Evolutionary conservation across 2,113 vertebrate species (phyloP), one percentile per base, ranked within the genome.

Genomic region (Gopherus evgoodei): DNA sequence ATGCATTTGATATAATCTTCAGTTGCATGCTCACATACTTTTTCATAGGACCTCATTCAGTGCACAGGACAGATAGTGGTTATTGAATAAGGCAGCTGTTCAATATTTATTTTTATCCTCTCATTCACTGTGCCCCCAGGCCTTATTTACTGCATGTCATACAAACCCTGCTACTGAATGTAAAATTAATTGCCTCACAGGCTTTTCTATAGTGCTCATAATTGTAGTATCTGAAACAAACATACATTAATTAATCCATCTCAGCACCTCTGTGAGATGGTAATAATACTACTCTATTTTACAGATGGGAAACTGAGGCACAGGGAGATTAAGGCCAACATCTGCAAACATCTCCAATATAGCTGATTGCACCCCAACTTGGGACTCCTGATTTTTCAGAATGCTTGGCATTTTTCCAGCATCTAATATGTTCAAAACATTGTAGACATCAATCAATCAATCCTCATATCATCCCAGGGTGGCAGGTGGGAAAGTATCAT

Each of bases 91-190:
- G 91, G 96, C 96, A 97, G 96, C 91, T 97, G 97, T 90, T 96
- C 93, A 52, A 87, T 96, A 96, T 97, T 96, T 96, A 97, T 96
- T 96, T 97, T 96, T 95, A 95, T 88, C 93, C 59, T 81, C 49
- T 95, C 95, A 81, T 88, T 95, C 92, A 88, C 93, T 83, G 87
- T 87, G 93, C 75, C 89, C 89, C 94, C 95, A 76, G 90, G 93
- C 62, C 78, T 91, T 93, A 96, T 95, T 95, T 96, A 86, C 93
- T 87, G n/a, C 87, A 91, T 72, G 0, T 3, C 90, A 83, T 94
- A 93, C 0, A 16, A 78, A 75, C 76, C 80, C 3, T 3, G 88
- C 57, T 95, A 96, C 93, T 84, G 95, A 96, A 93, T 90, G 88
- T 44, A 27, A 44, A 93, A 91, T 94, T 97, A 97, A 95, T 91